Conservation (phyloP, 2,888 invertebrate genomes). For the Taenaris catops region DNA sequence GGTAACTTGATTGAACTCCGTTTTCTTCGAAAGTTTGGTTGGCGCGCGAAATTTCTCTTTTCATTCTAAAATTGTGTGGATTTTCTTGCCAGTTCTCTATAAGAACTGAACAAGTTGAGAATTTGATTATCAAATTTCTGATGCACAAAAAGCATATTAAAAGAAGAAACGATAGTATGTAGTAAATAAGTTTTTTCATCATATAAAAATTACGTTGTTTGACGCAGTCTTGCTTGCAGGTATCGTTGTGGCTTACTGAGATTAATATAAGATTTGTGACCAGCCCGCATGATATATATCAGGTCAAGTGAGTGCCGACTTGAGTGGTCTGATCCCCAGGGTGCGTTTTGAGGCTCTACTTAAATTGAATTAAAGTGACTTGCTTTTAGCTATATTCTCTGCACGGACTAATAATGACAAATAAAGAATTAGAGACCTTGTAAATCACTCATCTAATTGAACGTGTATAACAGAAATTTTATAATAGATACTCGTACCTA, state of each 20-base stretch:
- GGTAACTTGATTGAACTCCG: conserved; percentile 10
- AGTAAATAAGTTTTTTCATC: conserved; percentile 43
- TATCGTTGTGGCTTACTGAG: conserved; percentile 42
- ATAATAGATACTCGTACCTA: too few species aligned
- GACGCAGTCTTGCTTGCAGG: conserved; percentile 47
- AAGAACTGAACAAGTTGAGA: not conserved
- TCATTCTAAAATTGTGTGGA: conserved; percentile 9
- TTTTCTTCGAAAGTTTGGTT: conserved; percentile 12
- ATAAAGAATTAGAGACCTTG: conserved; percentile 42
- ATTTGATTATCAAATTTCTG: conserved; percentile 24
- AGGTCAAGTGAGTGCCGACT: conserved; percentile 42
- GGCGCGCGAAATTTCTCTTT: conserved; percentile 9
- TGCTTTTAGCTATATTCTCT: conserved; percentile 53
- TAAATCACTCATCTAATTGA: conserved; percentile 30
- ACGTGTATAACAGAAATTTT: conserved; percentile 16
- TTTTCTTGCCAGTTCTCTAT: conserved; percentile 3
- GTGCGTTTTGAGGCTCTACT: conserved; percentile 50
- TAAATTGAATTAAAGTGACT: conserved; percentile 71
- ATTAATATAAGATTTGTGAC: conserved; percentile 27
- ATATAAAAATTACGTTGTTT: conserved; percentile 16
- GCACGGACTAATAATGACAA: conserved; percentile 50
- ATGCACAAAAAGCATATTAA: conserved; percentile 38
- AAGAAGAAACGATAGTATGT: conserved; percentile 33
- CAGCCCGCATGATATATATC: conserved; percentile 36
- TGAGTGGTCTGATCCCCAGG: conserved; percentile 41